Evolutionary conservation across 1,140 invertebrate genomes (phyloP).

Genomic region (Agrilus planipennis): DNA sequence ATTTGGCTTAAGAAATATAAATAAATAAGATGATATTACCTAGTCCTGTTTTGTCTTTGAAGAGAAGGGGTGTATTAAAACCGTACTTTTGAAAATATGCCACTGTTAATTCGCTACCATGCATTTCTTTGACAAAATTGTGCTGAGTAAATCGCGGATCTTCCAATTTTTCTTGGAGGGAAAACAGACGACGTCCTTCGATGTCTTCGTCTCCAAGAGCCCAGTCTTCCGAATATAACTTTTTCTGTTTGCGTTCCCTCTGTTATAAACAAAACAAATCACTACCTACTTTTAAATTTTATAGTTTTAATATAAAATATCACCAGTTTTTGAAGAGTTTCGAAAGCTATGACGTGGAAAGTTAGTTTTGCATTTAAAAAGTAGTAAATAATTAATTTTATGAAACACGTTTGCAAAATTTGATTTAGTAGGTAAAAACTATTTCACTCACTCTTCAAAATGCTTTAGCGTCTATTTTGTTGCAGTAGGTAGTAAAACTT

Average conservation of each 20-base stretch:
- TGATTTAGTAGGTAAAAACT: too few relatives aligned
- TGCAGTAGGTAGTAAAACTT: too few relatives aligned
- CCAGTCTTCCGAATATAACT: constrained; percentile 89
- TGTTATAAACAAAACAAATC: constrained; percentile 30
- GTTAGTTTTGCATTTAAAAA: neutral
- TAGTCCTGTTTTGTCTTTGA: constrained; percentile 80
- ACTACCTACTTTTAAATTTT: neutral
- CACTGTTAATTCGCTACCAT: constrained; percentile 61
- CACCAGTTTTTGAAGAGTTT: constrained; percentile 1
- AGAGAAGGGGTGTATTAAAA: constrained; percentile 78
- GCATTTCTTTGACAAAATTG: constrained; percentile 78
- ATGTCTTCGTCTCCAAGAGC: constrained; percentile 80
- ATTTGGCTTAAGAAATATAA: neutral
- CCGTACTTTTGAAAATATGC: constrained; percentile 83
- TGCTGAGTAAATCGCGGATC: constrained; percentile 61
- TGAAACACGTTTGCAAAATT: too few relatives aligned
- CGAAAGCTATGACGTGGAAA: neutral
- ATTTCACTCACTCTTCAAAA: too few relatives aligned
- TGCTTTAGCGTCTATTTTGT: too few relatives aligned
- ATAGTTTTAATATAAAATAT: constrained; percentile 2
- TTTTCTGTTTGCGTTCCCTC: constrained; percentile 81
- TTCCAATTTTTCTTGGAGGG: constrained; percentile 84
- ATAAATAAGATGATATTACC: constrained; percentile 36
- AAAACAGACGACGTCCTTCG: constrained; percentile 77
- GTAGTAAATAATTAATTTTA: too few relatives aligned